These are phyloP conservation scores for Chitala chitala DNA, from an alignment of 2,113 vertebrate species.

Conservation along the genomic window DNA sequence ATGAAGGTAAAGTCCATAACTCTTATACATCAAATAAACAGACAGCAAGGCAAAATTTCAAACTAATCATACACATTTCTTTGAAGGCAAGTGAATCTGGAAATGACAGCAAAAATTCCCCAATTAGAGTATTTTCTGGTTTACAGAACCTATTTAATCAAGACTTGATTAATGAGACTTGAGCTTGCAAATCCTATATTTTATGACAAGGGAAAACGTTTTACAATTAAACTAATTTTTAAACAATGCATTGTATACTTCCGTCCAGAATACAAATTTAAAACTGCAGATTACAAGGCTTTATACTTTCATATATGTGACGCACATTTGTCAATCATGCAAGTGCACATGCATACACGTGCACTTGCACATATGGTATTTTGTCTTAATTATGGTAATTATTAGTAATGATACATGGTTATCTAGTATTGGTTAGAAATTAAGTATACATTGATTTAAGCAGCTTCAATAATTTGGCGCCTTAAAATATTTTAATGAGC, in stretches of 20 bases:
- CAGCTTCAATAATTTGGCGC: slow-evolving; percentile 39
- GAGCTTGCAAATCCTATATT: neutral
- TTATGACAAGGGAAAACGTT: neutral
- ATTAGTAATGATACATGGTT: neutral
- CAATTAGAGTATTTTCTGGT: no score
- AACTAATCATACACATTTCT: no score
- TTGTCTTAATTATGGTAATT: neutral
- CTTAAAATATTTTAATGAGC: neutral
- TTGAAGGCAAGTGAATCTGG: no score
- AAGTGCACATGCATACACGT: neutral
- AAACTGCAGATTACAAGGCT: slow-evolving; percentile 32
- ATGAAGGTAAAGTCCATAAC: no score
- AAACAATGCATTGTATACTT: slow-evolving; percentile 10
- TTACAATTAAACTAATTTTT: slow-evolving; percentile 11
- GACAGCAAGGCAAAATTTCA: no score
- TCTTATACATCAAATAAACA: no score
- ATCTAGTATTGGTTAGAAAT: slow-evolving; percentile 30
- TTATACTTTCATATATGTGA: slow-evolving; percentile 31
- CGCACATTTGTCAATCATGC: neutral
- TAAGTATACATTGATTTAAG: slow-evolving; percentile 49
- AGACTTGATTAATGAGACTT: neutral
- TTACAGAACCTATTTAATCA: no score
- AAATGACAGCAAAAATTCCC: no score
- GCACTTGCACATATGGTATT: slow-evolving; percentile 11
- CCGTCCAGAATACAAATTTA: neutral